Percentiles rank a stretch among this genome's conserved stretches.
Evolutionary conservation across 2,797 vertebrate species (phyloP).

Genomic region (Ammospiza maritima): DNA sequence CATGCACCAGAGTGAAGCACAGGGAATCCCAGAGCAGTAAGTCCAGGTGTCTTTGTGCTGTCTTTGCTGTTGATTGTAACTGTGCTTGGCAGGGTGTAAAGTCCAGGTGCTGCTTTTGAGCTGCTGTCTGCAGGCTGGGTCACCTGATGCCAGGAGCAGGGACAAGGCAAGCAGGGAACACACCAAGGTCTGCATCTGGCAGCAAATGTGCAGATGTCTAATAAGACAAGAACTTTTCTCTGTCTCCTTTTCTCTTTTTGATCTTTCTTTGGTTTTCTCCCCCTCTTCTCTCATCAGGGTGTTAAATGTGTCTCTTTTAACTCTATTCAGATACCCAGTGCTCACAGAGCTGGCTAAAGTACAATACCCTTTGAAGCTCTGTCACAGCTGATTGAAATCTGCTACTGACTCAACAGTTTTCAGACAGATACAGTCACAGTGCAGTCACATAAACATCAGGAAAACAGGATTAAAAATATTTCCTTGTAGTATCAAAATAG

Average conservation of each 20-base stretch:
- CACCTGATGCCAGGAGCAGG: neutral
- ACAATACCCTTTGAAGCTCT: neutral
- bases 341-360: neutral
- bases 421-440: neutral
- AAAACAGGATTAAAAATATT: neutral
- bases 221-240: neutral
- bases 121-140: neutral
- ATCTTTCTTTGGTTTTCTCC: neutral
- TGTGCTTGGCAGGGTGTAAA: neutral
- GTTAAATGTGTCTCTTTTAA: neutral
- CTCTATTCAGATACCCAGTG: neutral
- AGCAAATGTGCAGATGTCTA: neutral
- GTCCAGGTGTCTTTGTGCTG: neutral
- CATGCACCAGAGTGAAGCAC: neutral
- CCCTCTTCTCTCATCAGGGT: neutral
- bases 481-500: neutral
- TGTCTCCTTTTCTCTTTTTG: neutral
- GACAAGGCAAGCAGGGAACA: neutral
- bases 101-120: neutral
- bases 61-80: neutral
- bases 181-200: accelerated
- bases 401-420: neutral
- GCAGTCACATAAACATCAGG: neutral
- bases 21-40: neutral
- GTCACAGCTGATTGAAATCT: neutral